A percentile compares a stretch with the other conserved stretches of the same genome.
These are phyloP conservation scores for Tichodroma muraria DNA, from an alignment of 2,113 vertebrate genomes.

Conservation along the genomic window DNA sequence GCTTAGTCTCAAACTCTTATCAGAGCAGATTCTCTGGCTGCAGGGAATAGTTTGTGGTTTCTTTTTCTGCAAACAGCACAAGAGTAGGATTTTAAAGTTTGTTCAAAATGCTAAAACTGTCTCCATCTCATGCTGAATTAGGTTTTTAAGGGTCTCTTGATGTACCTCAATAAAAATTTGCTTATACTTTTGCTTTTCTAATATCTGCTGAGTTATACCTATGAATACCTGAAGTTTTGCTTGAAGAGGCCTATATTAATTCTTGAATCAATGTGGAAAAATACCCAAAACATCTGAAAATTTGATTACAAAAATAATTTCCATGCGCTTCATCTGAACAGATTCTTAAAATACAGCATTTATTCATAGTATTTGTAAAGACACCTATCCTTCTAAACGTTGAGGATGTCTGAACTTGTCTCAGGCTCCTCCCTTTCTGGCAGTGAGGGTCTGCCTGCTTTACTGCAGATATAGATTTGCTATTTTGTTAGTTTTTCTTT, in stretches of 20 bases:
- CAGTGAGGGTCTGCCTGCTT: not conserved
- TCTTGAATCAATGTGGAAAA: not conserved
- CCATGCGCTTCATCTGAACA: not conserved
- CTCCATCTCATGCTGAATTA: not conserved
- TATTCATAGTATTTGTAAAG: not conserved
- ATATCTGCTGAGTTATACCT: not conserved
- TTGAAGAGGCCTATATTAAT: not conserved
- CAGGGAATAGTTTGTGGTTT: not conserved
- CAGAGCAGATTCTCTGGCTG: conserved; percentile 34
- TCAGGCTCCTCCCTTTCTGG: not conserved
- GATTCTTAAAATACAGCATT: not conserved
- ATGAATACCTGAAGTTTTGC: not conserved
- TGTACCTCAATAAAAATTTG: not conserved
- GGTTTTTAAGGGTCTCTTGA: not conserved
- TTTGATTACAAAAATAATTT: not conserved
- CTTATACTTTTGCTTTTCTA: not conserved
- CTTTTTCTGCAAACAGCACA: not conserved
- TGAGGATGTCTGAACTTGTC: not conserved
- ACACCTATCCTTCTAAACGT: not conserved
- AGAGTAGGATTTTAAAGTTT: conserved; percentile 23
- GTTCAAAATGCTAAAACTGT: conserved; percentile 23
- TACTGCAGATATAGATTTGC: not conserved
- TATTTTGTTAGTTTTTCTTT: not conserved
- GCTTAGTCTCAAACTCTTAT: conserved; percentile 43
- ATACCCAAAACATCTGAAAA: not conserved